Evolutionary conservation across 2,113 vertebrate species (phyloP), one percentile per base, ranked within the genome.

Genomic region (Xyliphius kryptos): DNA sequence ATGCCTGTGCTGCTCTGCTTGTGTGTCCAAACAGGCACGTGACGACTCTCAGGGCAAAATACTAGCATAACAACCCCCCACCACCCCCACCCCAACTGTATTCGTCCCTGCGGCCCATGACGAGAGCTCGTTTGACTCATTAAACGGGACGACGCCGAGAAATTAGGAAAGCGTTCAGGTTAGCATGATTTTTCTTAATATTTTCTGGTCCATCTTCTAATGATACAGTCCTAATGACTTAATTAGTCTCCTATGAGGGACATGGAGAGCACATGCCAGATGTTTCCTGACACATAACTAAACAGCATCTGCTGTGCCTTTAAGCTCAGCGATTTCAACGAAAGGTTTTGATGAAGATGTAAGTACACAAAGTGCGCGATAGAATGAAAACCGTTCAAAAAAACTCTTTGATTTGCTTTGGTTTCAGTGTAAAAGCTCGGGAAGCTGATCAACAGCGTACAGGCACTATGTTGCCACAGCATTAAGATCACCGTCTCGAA

Each of bases 191-290:
- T 56, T 75, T 74, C 63, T 73, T 80, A 44, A 64, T 55, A 72
- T 26, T 74, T 76, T 68, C 84, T 63, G 67, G 74, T 68, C 68
- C 72, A 75, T 82, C 85, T 85, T 80, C 66, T 80, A 78, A 72
- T 60, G 63, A 72, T 79, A 71, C 63, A 70, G 11, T 69, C 66
- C 80, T 82, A 87, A 86, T 68, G 63, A 86, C 72, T 81, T 72
- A 71, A 63, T 81, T 82, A 83, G 67, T 86, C 87, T 85, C 79
- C 77, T 77, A 73, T 69, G 66, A 80, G 75, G 71, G 83, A 74
- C 47, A 20, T 9, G n/a, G 53, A 78, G 79, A 68, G 37, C 61
- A 54, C 55, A 65, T 26, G 16, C 44, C 77, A 88, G 81, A 78
- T 81, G 80, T 82, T 83, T 79, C 68, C 37, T 81, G 74, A 77